Evolutionary conservation across 2,113 vertebrate genomes (phyloP).

Genomic region (Scolopax mira): DNA sequence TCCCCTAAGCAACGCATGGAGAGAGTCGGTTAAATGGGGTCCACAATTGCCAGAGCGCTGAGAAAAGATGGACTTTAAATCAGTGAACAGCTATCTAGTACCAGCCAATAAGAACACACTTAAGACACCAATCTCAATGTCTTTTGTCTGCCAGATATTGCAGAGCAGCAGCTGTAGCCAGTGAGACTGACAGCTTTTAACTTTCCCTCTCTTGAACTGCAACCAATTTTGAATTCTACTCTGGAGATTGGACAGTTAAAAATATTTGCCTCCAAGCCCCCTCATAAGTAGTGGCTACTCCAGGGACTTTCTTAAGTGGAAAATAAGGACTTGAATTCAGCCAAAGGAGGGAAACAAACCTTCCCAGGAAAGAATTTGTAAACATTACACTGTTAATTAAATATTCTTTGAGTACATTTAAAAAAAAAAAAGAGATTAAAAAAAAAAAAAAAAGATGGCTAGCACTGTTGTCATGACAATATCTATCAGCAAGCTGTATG

Average conservation of each 20-base stretch:
- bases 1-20: slow-evolving; percentile 56
- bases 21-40: slow-evolving; percentile 44
- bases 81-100: not conserved
- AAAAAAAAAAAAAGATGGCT: not conserved
- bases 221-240: not conserved
- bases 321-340: slow-evolving; percentile 5
- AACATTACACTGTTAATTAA: not conserved
- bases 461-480: not conserved
- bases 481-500: slow-evolving; percentile 34
- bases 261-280: slow-evolving; percentile 25
- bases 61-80: slow-evolving; percentile 5
- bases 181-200: not conserved
- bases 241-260: slow-evolving; percentile 14
- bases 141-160: not conserved
- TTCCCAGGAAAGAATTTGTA: not conserved
- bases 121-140: not conserved
- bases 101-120: not conserved
- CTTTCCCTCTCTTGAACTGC: not conserved
- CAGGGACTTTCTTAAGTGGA: not conserved
- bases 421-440: not conserved
- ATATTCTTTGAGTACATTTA: not conserved
- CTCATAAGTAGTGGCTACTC: not conserved
- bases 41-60: not conserved
- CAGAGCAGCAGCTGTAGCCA: not conserved
- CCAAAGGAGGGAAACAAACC: not conserved